Evolutionary conservation across 2,797 vertebrate species (phyloP), one percentile per base, ranked within the genome.

Genomic region (Galago senegalensis): DNA sequence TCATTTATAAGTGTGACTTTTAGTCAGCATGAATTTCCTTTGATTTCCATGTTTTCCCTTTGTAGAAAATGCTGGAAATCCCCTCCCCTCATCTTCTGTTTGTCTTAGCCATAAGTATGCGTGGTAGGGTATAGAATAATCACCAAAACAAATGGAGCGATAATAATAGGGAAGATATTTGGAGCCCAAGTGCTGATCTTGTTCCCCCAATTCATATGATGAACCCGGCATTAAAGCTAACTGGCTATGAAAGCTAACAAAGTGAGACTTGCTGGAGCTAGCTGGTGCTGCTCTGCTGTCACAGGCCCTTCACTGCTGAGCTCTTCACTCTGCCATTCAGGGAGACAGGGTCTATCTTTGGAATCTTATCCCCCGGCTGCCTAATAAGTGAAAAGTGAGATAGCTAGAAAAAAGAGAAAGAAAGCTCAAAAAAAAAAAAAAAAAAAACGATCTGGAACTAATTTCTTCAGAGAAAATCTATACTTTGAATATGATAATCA

Each of bases 161-260:
- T 89, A 56, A 91, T 93, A 95, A 96, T 58, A 95, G 79, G 70
- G 85, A 95, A 93, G 94, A n/a, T 73, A 49, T 61, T 89, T 81
- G 80, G 85, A 93, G 82, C 79, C 90, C 89, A 90, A 86, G 43
- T 83, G 89, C 89, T 95, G 84, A 88, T 79, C 73, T 49, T 80
- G 94, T 91, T 89, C 79, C 94, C 95, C 92, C 87, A 87, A 53
- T 94, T 91, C 84, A 43, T 81, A 79, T 5, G 75, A 65, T 90
- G 92, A 96, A 93, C 95, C 76, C 3, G 2, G n/a, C 90, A 60
- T 95, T 95, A 95, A 96, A 92, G 73, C 83, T 88, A 91, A 92
- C 79, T 91, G 80, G 91, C 95, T 96, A 91, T 94, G 93, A 92
- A 95, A 96, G 63, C 89, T 93, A 95, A 94, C 96, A 92, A 92